These are phyloP conservation scores for Choreutis nemorana DNA, from an alignment of 2,888 invertebrate genomes.

Conservation along the genomic window DNA sequence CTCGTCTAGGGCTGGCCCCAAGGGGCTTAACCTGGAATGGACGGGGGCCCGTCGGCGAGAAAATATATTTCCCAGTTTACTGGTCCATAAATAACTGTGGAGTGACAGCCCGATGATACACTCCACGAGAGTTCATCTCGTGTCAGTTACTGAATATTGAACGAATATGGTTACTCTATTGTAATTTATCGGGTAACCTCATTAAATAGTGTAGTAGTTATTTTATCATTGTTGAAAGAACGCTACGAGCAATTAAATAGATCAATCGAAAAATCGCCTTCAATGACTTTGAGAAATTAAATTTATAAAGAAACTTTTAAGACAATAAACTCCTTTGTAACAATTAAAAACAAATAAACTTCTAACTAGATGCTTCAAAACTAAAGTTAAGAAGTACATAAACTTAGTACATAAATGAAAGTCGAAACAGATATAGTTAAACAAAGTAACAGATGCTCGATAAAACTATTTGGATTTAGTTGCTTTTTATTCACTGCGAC, in stretches of 20 bases:
- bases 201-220: too few species aligned
- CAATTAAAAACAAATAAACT: too few species aligned
- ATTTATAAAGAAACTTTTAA: too few species aligned
- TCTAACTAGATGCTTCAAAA: too few species aligned
- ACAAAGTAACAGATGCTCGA: too few species aligned
- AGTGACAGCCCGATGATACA: constrained; percentile 65
- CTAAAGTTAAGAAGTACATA: too few species aligned
- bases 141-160: constrained; percentile 55
- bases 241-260: constrained; percentile 1
- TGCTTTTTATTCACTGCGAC: constrained; percentile 32
- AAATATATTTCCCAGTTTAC: constrained; percentile 66
- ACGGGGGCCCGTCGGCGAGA: constrained; percentile 53
- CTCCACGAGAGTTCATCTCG: constrained; percentile 55
- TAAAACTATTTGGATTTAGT: constrained; percentile 23
- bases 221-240: too few species aligned
- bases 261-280: too few species aligned
- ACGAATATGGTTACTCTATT: constrained; percentile 30
- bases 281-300: too few species aligned
- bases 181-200: constrained; percentile 20
- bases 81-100: constrained; percentile 62
- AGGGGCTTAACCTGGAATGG: constrained; percentile 64
- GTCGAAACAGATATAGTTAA: too few species aligned
- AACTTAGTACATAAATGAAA: too few species aligned
- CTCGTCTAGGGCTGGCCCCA: constrained; percentile 58
- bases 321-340: too few species aligned